These are phyloP conservation scores for Anguilla japonica DNA, from an alignment of 2,113 vertebrate genomes.

Conservation along the genomic window DNA sequence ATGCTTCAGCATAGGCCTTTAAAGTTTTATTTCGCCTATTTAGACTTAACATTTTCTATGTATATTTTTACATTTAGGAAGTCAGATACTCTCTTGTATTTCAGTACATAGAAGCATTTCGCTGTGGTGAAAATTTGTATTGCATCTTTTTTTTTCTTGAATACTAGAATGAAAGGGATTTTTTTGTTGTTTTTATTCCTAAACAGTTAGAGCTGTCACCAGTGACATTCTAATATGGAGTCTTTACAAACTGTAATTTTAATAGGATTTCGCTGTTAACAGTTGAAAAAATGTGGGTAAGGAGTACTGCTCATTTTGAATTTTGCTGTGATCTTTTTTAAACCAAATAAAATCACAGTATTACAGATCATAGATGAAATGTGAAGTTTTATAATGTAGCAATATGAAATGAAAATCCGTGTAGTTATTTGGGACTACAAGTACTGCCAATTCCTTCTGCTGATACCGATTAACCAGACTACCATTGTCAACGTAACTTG, in stretches of 20 bases:
- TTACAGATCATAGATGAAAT: slow-evolving; percentile 7
- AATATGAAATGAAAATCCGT: slow-evolving; percentile 14
- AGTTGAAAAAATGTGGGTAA: slow-evolving; percentile 5
- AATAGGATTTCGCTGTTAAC: slow-evolving; percentile 1
- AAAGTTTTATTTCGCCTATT: slow-evolving; percentile 47
- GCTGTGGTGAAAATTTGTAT: slow-evolving; percentile 14
- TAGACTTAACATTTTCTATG: slow-evolving; percentile 56
- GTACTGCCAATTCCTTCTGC: not conserved
- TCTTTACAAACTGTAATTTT: slow-evolving; percentile 15
- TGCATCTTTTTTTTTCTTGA: slow-evolving; percentile 29
- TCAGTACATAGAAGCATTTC: slow-evolving; percentile 22
- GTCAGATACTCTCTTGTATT: slow-evolving; percentile 23
- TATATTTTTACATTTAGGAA: slow-evolving; percentile 50
- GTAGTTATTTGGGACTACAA: slow-evolving; percentile 3
- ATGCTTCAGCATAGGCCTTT: slow-evolving; percentile 48
- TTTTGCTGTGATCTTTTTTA: slow-evolving; percentile 18
- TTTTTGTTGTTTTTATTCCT: slow-evolving; percentile 20
- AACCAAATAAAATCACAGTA: slow-evolving; percentile 13
- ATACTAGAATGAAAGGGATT: slow-evolving; percentile 48
- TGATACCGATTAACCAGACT: not conserved
- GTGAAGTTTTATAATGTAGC: slow-evolving; percentile 26
- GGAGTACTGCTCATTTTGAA: not conserved
- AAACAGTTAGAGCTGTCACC: slow-evolving; percentile 8
- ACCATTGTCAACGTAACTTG: not conserved
- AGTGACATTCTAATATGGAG: slow-evolving; percentile 14